Evolutionary conservation across 2,888 invertebrate genomes (phyloP), one percentile per base, ranked within the genome.

Genomic region (Drosophila atroscutellata): DNA sequence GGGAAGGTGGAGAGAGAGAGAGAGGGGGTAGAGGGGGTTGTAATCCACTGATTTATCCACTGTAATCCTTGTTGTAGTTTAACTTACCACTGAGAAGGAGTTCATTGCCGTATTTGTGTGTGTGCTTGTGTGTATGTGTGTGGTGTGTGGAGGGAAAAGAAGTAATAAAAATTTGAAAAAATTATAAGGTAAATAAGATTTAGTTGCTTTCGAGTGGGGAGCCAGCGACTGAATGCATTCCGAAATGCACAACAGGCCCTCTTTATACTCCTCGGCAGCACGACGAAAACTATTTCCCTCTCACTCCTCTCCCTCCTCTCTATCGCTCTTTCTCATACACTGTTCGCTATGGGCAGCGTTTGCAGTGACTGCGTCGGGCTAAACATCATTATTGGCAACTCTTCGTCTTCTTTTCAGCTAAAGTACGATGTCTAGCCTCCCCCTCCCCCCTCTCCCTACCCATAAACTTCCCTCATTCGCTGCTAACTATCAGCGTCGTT

Each of bases 11-110:
- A 20, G 28, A 28, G 20, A 20, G 20, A 20, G 50, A 18, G 11
- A 24, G n/a, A 6, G 13, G 13, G 18, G 13, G 15, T 45, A 36
- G 36, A 13, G n/a, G 54, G 39, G 47, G 50, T 64, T 62, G 64
- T 55, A 55, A 55, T 76, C 79, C 74, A 71, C 57, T 50, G 42
- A 45, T 45, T 45, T 45, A 45, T 56, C 45, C 74, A 70, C 64
- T 80, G 65, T 69, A 54, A 49, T 47, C 26, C 42, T 30, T 28
- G 28, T 47, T 20, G 26, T n/a, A 26, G 9, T 75, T 45, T 45
- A 24, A 92, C 93, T 93, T 92, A 93, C 93, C 93, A 93, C 93
- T 90, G 92, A 92, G 91, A 93, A 93, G 93, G 93, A 93, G 92
- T 93, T 93, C 93, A 93, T 93, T 92, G 90, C 92, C 88, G 91